Base-by-base conservation (phyloP, 2,113 vertebrate species). In the Hydrolagus affinis region DNA sequence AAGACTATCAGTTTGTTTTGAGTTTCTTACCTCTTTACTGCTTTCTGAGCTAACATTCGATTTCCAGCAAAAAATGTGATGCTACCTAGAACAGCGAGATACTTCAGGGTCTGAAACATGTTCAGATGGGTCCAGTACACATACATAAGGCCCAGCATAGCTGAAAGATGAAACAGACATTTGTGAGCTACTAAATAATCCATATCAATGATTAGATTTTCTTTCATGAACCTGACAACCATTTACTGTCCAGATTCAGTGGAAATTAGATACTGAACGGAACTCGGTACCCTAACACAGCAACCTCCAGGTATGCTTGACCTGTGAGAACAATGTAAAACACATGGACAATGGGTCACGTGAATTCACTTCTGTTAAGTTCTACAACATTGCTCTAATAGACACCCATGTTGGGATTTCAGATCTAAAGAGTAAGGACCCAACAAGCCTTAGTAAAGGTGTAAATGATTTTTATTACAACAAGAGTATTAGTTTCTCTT, bases 41-140 rank as follows among this genome's bases (percentile, higher is more conserved):
- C 98, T 90, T 98, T 99, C 87, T 98, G 97, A 87, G 98, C 97
- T 90, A 99, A 92, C 98, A 99, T 99, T 87, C 97, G 96, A 90
- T 99, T 99, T 86, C 98, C 98, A 71, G 97, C 97, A 68, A 99
- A 94, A 94, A 99, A 99, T 0, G 98, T 99, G 86, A 99, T 86
- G 1, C 93, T 94, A 57, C 98, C 97, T 62, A 98, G 91, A 89
- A 98, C 94, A 80, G 97, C 96, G 92, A 99, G 92, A 90, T 99
- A 99, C 91, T 99, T 98, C 87, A 99, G 92, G 12, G 97, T 99
- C 92, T 99, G 97, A 93, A 99, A 99, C 98, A 99, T 99, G 94
- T 99, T 94, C 86, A 99, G 95, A 72, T 98, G 96, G 88, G 97
- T 99, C 98, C 98, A 99, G 91, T 99, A 99, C 85, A 99, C 90